These are phyloP conservation scores for Rafetus swinhoei DNA, from an alignment of 2,113 vertebrate genomes.

Conservation along the genomic window DNA sequence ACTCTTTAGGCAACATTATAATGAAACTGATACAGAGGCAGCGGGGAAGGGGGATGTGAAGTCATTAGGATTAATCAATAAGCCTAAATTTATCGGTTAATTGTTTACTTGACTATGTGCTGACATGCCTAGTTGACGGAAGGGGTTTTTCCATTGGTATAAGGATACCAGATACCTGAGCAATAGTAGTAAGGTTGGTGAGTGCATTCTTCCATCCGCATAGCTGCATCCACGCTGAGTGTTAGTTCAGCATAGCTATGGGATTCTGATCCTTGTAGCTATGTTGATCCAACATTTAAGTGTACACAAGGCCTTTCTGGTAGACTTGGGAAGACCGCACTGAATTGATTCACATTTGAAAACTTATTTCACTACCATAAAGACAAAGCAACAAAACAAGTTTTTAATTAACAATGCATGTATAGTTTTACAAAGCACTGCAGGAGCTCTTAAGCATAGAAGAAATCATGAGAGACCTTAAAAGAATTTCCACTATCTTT, in stretches of 20 bases:
- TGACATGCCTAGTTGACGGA: no score
- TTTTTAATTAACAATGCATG: rapidly evolving
- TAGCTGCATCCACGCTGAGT: neutral
- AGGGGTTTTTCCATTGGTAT: neutral
- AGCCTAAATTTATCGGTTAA: no score
- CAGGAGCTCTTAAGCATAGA: neutral
- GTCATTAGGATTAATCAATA: no score
- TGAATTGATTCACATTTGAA: neutral
- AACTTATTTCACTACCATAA: neutral
- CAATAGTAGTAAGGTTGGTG: neutral
- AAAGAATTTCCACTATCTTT: neutral
- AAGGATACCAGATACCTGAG: neutral
- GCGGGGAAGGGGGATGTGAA: no score
- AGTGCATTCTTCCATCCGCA: neutral
- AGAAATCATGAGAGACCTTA: neutral
- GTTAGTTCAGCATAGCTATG: neutral
- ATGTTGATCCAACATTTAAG: neutral
- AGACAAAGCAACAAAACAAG: neutral
- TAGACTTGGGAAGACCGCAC: neutral
- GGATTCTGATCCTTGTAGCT: neutral
- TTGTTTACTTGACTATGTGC: no score
- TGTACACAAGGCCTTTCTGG: neutral
- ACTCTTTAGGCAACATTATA: no score
- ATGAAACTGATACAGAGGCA: no score
- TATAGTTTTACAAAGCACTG: neutral